Conservation (phyloP, 2,113 vertebrate species). For the Polypterus senegalus region DNA sequence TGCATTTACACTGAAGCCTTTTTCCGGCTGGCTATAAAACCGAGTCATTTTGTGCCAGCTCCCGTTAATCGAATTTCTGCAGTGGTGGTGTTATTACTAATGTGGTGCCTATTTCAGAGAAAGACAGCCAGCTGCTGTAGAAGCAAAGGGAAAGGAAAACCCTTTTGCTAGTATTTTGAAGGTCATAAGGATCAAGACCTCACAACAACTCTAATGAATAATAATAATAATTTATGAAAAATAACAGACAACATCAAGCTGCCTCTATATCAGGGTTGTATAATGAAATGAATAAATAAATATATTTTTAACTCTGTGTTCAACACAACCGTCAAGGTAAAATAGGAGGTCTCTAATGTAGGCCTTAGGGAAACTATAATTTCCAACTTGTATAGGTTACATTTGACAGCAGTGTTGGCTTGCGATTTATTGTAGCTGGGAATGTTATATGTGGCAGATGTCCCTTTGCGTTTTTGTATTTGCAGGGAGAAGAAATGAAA, state of each 20-base stretch:
- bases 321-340: too few relatives aligned
- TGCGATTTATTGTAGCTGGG: too few relatives aligned
- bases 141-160: background rate
- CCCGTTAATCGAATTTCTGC: background rate
- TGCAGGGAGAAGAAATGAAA: too few relatives aligned
- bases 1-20: constrained; percentile 24
- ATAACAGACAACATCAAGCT: background rate
- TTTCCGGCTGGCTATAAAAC: background rate
- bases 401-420: too few relatives aligned
- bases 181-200: constrained; percentile 1
- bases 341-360: too few relatives aligned
- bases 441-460: too few relatives aligned
- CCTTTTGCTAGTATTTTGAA: background rate
- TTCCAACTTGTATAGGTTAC: too few relatives aligned
- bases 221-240: background rate
- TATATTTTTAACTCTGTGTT: too few relatives aligned
- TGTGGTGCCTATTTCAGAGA: background rate
- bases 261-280: too few relatives aligned
- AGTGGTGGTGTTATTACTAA: background rate
- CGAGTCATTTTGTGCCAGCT: background rate
- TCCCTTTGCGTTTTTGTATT: too few relatives aligned
- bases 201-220: background rate
- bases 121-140: background rate
- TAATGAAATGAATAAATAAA: too few relatives aligned
- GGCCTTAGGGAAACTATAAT: too few relatives aligned